Evolutionary conservation across 2,797 vertebrate species (phyloP).

Genomic region (Serranus cabrilla): DNA sequence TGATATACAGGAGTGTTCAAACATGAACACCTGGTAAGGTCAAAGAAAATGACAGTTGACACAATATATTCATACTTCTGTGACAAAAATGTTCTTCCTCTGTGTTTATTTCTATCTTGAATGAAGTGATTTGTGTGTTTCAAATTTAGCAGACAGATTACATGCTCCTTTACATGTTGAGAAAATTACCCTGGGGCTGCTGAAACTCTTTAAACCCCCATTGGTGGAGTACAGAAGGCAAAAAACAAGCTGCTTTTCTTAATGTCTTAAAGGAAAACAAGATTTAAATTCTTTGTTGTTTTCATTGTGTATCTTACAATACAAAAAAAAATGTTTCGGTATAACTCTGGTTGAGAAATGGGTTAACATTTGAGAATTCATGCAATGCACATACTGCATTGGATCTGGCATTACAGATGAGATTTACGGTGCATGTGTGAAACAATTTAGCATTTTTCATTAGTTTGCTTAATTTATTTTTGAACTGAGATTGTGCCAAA

Average conservation of each 20-base stretch:
- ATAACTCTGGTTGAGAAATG: neutral
- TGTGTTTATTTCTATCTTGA: slow-evolving; percentile 1
- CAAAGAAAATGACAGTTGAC: neutral
- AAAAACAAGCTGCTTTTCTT: neutral
- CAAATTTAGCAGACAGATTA: slow-evolving; percentile 1
- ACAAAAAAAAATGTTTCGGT: neutral
- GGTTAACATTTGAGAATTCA: slow-evolving; percentile 25
- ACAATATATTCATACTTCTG: neutral
- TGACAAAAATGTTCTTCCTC: neutral
- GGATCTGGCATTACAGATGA: slow-evolving; percentile 34
- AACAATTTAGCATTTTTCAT: slow-evolving; percentile 28
- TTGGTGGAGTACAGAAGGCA: neutral
- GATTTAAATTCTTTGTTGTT: neutral
- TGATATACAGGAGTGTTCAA: neutral
- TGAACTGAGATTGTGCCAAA: slow-evolving; percentile 16
- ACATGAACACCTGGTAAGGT: neutral
- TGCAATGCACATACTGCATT: slow-evolving; percentile 5
- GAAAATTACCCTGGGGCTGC: neutral
- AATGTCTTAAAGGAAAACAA: neutral
- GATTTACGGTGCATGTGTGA: slow-evolving; percentile 28
- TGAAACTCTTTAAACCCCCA: neutral
- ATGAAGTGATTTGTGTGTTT: slow-evolving; percentile 3
- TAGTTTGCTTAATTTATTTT: slow-evolving; percentile 38
- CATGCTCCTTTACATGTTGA: neutral
- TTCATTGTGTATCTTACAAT: neutral